These are phyloP conservation scores for Xylophagus ater DNA, from an alignment of 2,888 invertebrate genomes.

Conservation along the genomic window DNA sequence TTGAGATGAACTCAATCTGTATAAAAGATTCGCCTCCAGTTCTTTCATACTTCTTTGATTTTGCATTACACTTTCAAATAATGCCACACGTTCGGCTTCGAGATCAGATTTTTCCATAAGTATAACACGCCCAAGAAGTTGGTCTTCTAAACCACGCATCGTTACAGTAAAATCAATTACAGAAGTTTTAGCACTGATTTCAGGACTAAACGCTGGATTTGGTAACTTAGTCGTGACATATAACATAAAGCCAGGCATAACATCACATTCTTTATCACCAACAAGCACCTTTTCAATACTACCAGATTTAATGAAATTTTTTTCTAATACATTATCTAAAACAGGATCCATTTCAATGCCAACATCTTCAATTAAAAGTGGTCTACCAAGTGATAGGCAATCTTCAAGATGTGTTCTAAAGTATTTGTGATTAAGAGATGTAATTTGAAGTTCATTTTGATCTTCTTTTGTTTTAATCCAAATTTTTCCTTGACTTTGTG, in stretches of 20 bases:
- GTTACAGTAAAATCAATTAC: slow-evolving; percentile 98
- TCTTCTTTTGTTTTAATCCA: slow-evolving; percentile 95
- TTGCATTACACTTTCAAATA: slow-evolving; percentile 92
- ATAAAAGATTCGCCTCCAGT: slow-evolving; percentile 81
- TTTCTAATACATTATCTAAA: slow-evolving; percentile 90
- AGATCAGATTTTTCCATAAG: slow-evolving; percentile 92
- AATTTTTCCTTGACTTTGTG: slow-evolving; percentile 93
- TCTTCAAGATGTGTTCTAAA: slow-evolving; percentile 87
- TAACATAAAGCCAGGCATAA: slow-evolving; percentile 88
- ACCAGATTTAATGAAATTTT: slow-evolving; percentile 95
- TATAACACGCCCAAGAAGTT: slow-evolving; percentile 84
- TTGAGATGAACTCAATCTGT: slow-evolving; percentile 83
- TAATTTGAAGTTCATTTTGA: slow-evolving; percentile 82
- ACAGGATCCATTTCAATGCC: slow-evolving; percentile 92
- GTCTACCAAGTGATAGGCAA: slow-evolving; percentile 73
- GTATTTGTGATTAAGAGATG: slow-evolving; percentile 91
- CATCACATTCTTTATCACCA: slow-evolving; percentile 94
- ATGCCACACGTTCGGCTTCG: slow-evolving; percentile 83
- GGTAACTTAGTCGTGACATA: slow-evolving; percentile 94
- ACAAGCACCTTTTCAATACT: slow-evolving; percentile 90
- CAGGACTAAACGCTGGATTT: slow-evolving; percentile 93
- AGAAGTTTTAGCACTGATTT: slow-evolving; percentile 91
- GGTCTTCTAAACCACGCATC: slow-evolving; percentile 92
- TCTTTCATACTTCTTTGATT: slow-evolving; percentile 95
- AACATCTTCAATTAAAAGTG: slow-evolving; percentile 88